Percentiles rank a stretch among this genome's conserved stretches.
phyloP scores from a whole-genome alignment of 1,140 invertebrate species.

The Saccostrea echinata region DNA sequence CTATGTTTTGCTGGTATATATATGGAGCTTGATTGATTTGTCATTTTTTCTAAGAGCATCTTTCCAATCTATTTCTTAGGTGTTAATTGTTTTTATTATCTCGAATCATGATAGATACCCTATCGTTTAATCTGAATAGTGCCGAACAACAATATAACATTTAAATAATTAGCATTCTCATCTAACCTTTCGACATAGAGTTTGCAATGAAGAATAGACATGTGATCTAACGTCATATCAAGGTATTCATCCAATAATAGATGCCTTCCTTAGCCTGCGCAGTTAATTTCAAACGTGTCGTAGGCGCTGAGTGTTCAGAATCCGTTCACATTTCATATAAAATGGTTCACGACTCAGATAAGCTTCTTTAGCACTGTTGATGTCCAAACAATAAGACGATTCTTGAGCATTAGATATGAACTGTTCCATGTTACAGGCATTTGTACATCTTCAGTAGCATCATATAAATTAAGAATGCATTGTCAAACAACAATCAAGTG shows the following conservation, averaged over 20 bases:
- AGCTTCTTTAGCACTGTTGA: no score
- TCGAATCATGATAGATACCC: no score
- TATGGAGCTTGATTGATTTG: no score
- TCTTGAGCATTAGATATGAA: no score
- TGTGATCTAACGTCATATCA: background rate
- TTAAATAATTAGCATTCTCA: background rate
- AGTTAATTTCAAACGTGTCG: background rate
- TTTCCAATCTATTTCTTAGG: no score
- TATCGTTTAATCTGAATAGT: no score
- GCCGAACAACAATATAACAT: background rate
- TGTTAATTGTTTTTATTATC: no score
- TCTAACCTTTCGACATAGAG: background rate
- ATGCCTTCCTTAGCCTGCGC: background rate
- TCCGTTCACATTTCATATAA: background rate
- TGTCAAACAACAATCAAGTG: background rate
- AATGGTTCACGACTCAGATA: background rate
- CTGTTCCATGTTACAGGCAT: background rate
- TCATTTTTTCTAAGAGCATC: no score
- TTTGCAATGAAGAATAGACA: background rate
- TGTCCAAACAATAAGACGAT: no score
- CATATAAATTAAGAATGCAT: background rate
- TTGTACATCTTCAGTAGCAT: background rate
- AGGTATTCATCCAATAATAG: background rate
- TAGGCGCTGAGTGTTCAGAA: background rate
- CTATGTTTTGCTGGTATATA: no score